Evolutionary conservation across 2,797 vertebrate genomes (phyloP).

Genomic region (Choloepus didactylus): DNA sequence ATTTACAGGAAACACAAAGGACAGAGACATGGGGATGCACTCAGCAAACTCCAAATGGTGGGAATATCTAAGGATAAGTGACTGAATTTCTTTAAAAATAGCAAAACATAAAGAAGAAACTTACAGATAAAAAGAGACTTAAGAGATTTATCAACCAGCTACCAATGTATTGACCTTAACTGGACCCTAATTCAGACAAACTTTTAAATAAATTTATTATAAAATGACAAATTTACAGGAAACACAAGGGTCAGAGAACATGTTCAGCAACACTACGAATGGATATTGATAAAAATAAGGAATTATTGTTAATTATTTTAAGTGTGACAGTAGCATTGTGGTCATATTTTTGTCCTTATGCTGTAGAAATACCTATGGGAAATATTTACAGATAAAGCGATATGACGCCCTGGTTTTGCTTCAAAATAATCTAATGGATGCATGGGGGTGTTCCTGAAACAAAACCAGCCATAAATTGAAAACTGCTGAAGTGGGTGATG

Average conservation of each 20-base stretch:
- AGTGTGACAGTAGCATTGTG: background rate
- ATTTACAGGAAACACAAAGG: background rate
- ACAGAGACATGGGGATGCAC: background rate
- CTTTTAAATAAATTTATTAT: background rate
- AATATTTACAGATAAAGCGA: background rate
- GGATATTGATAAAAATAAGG: background rate
- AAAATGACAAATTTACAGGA: conserved; percentile 19
- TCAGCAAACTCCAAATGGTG: background rate
- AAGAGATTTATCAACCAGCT: conserved; percentile 4
- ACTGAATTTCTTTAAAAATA: background rate
- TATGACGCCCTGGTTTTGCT: background rate
- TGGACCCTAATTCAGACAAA: background rate
- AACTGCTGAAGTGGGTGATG: background rate
- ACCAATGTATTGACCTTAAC: background rate
- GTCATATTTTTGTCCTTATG: background rate
- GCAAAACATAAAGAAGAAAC: background rate
- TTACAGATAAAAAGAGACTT: background rate
- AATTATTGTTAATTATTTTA: conserved; percentile 26
- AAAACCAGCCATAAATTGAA: background rate
- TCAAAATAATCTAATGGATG: background rate
- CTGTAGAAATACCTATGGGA: background rate
- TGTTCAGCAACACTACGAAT: background rate
- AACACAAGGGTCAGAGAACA: background rate
- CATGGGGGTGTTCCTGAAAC: background rate
- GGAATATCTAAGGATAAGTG: background rate